Evolutionary conservation across 2,113 vertebrate species (phyloP).

Genomic region (Paradisaea rubra): DNA sequence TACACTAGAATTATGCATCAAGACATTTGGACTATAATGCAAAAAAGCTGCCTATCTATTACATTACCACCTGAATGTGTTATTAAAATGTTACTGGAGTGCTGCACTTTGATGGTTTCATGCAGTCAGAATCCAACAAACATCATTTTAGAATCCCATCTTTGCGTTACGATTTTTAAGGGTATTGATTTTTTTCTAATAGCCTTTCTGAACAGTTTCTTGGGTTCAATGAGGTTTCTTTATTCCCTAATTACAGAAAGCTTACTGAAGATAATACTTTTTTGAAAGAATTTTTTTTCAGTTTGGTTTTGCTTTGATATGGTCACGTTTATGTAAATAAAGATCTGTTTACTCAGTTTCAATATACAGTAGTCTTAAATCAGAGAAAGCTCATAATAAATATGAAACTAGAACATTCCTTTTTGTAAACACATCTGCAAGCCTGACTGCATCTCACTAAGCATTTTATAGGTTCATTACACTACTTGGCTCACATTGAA

Average conservation of each 20-base stretch:
- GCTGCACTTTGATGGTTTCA: conserved; percentile 66
- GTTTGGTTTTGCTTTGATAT: conserved; percentile 32
- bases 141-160: conserved; percentile 49
- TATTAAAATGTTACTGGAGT: conserved; percentile 66
- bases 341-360: conserved; percentile 62
- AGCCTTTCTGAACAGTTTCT: conserved; percentile 59
- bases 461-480: conserved; percentile 75
- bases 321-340: conserved; percentile 66
- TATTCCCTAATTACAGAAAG: conserved; percentile 59
- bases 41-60: conserved; percentile 47
- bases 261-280: conserved; percentile 28
- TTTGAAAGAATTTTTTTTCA: conserved; percentile 10
- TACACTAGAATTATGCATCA: conserved; percentile 46
- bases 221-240: conserved; percentile 48
- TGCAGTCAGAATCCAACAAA: conserved; percentile 40
- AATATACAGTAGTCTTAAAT: conserved; percentile 69
- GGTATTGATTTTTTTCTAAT: conserved; percentile 66
- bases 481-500: conserved; percentile 72
- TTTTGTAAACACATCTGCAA: conserved; percentile 70
- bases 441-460: conserved; percentile 71
- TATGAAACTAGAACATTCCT: conserved; percentile 64
- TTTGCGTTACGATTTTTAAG: conserved; percentile 64
- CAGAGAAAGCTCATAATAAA: conserved; percentile 68
- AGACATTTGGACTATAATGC: conserved; percentile 44
- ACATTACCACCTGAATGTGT: conserved; percentile 37